Evolutionary conservation across 35 echinoderm and acorn worm species (phyloP).

Genomic region (Lytechinus variegatus): DNA sequence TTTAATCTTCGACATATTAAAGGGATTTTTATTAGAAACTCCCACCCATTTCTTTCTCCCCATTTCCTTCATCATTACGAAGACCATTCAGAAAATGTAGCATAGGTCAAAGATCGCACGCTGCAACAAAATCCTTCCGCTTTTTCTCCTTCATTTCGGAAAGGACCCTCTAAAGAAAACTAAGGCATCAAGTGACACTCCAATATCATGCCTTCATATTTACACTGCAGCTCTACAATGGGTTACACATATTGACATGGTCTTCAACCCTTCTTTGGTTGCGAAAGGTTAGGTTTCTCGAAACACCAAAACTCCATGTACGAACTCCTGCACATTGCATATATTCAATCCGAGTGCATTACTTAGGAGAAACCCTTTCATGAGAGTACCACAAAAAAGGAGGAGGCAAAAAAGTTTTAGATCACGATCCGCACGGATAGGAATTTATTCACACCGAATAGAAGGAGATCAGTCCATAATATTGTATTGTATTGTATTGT

Average conservation of each 20-base stretch:
- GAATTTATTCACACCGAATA: not conserved
- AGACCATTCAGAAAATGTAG: no score
- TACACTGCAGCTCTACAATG: not conserved
- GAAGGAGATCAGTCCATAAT: not conserved
- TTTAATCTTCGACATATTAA: no score
- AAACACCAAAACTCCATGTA: not conserved
- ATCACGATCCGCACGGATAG: not conserved
- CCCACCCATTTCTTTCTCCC: no score
- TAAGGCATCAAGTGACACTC: not conserved
- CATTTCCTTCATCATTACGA: no score
- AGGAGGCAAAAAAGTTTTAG: not conserved
- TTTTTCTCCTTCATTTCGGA: not conserved
- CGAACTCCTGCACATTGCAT: not conserved
- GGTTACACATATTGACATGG: conserved; percentile 2
- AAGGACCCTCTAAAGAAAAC: not conserved
- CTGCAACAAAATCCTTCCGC: not conserved
- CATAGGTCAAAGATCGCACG: not conserved
- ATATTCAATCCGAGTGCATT: not conserved
- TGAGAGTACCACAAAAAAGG: not conserved
- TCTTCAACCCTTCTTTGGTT: not conserved
- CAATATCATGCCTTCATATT: not conserved
- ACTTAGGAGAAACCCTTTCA: not conserved
- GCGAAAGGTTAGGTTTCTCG: not conserved
- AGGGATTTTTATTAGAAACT: no score
- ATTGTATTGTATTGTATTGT: no score